Percentiles rank a stretch among this genome's conserved stretches.
Conservation (phyloP, 1,140 invertebrate species). For the Paracyclopina nana region DNA sequence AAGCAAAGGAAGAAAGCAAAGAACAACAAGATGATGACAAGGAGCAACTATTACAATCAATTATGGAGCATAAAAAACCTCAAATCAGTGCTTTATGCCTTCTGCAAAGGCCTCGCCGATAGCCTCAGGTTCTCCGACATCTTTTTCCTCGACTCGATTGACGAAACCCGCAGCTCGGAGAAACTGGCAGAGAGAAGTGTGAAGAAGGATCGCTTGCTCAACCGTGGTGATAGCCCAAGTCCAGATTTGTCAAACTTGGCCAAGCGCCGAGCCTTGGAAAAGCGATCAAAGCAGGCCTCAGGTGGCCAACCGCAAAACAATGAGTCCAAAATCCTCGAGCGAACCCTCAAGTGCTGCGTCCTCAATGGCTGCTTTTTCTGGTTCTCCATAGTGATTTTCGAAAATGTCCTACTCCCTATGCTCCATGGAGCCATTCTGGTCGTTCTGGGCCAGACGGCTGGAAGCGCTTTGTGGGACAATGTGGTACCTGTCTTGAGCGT, state of each 20-base stretch:
- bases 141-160: conserved; percentile 6
- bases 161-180: background rate
- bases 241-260: background rate
- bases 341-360: conserved; percentile 59
- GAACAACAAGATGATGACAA: too few species aligned
- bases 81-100: background rate
- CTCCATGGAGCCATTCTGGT: conserved; percentile 30
- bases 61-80: background rate
- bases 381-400: conserved; percentile 54
- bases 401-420: conserved; percentile 45
- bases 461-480: conserved; percentile 47
- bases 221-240: background rate
- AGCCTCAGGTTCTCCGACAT: conserved; percentile 5
- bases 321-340: conserved; percentile 53
- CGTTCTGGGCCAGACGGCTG: conserved; percentile 3
- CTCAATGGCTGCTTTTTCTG: conserved; percentile 70
- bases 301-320: background rate
- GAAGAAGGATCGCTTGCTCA: background rate
- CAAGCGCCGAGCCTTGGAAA: conserved; percentile 5
- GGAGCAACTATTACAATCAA: too few species aligned
- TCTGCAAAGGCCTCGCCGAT: conserved; percentile 8
- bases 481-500: conserved; percentile 50
- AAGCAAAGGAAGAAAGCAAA: too few species aligned
- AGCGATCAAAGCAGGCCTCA: background rate
- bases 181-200: background rate